Percentiles rank a stretch among this genome's conserved stretches.
Evolutionary conservation across 2,113 vertebrate species (phyloP).

Genomic region (Ranitomeya imitator): DNA sequence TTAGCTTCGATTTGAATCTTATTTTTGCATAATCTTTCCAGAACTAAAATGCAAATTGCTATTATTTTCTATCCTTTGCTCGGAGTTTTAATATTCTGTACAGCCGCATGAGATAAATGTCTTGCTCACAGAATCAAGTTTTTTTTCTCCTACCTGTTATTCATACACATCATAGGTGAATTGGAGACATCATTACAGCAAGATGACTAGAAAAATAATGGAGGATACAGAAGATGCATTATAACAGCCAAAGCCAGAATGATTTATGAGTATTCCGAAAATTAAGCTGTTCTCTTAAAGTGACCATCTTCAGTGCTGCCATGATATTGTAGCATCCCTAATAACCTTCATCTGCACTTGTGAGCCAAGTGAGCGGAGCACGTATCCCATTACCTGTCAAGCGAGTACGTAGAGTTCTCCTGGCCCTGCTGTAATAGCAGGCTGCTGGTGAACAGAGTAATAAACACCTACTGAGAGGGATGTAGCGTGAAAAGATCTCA

Average conservation of each 20-base stretch:
- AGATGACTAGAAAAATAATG: slow-evolving; percentile 78
- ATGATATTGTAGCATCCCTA: slow-evolving; percentile 71
- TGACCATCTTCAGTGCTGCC: slow-evolving; percentile 74
- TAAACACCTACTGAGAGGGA: slow-evolving; percentile 85
- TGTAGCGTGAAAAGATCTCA: slow-evolving; percentile 86
- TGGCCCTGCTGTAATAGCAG: slow-evolving; percentile 79
- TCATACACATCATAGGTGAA: slow-evolving; percentile 78
- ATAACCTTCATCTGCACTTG: slow-evolving; percentile 85
- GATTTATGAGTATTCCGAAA: slow-evolving; percentile 81
- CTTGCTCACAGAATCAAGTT: slow-evolving; percentile 65
- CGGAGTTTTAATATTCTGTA: slow-evolving; percentile 55
- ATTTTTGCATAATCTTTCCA: neutral
- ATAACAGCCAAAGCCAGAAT: slow-evolving; percentile 71
- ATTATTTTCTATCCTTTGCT: neutral
- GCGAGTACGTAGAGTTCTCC: slow-evolving; percentile 80
- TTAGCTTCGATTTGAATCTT: neutral
- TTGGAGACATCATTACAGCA: slow-evolving; percentile 73
- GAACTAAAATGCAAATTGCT: neutral
- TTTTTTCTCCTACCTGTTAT: slow-evolving; percentile 65
- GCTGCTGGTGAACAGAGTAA: slow-evolving; percentile 84
- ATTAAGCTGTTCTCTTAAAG: slow-evolving; percentile 80
- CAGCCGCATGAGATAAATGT: slow-evolving; percentile 71
- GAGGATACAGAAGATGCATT: slow-evolving; percentile 79
- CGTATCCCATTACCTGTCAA: slow-evolving; percentile 83
- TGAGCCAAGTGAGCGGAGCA: slow-evolving; percentile 78